Conservation (phyloP, 2,113 vertebrate species). For the Theristicus caerulescens region DNA sequence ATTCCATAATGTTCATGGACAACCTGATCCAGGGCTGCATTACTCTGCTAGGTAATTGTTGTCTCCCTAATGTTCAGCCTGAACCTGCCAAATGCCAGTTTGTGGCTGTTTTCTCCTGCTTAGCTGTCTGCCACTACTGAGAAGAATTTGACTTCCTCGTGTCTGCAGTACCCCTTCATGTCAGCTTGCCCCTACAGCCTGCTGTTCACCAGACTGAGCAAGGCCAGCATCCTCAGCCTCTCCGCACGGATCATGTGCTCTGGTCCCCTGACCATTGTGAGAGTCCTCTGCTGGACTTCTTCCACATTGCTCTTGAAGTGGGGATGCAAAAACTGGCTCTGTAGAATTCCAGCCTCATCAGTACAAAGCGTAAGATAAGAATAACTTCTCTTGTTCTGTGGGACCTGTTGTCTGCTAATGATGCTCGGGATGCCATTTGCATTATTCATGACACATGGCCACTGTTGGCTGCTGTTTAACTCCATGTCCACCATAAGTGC, state of each 20-base stretch:
- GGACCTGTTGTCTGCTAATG: background rate
- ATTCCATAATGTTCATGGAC: background rate
- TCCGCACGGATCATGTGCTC: accelerated
- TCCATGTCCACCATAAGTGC: background rate
- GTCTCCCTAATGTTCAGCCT: background rate
- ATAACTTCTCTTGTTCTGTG: background rate
- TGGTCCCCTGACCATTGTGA: background rate
- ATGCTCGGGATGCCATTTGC: background rate
- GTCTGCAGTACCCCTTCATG: background rate
- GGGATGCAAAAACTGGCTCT: background rate
- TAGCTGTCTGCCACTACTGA: background rate
- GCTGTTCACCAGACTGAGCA: background rate
- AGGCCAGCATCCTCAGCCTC: background rate
- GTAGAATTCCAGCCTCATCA: background rate
- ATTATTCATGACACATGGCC: background rate
- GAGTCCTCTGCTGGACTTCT: background rate
- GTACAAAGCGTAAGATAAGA: background rate
- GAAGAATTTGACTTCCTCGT: background rate
- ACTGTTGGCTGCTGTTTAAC: background rate
- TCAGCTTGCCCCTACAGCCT: background rate
- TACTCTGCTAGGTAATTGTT: background rate
- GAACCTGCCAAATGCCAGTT: background rate
- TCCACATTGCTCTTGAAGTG: background rate
- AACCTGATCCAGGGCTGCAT: background rate
- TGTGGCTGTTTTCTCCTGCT: background rate